A percentile compares a stretch with the other conserved stretches of the same genome.
phyloP scores from a whole-genome alignment of 2,113 vertebrate genomes.

The Poecile atricapillus region DNA sequence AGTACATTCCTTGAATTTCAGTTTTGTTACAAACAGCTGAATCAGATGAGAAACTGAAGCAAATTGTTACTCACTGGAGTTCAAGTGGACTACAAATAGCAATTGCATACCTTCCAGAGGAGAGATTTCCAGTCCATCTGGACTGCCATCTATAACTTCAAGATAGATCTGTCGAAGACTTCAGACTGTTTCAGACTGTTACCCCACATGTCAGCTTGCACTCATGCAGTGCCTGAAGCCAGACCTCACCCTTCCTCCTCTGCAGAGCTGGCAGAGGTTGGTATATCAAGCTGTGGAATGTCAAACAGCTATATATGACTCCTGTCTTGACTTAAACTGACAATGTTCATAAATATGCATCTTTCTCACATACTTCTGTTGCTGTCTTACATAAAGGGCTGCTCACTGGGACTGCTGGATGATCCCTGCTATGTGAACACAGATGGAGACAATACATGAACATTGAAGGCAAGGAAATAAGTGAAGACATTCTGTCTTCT shows the following conservation, averaged over 20 bases:
- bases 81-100: neutral
- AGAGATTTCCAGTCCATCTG: conserved; percentile 46
- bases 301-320: neutral
- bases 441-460: neutral
- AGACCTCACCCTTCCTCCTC: neutral
- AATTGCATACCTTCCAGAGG: conserved; percentile 10
- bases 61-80: neutral
- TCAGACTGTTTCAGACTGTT: conserved; percentile 15
- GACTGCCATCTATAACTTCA: conserved; percentile 20
- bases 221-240: conserved; percentile 9
- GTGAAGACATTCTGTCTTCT: neutral
- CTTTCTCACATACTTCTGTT: neutral
- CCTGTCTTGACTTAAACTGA: neutral
- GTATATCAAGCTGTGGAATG: neutral
- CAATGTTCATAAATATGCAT: neutral
- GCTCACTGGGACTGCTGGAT: neutral
- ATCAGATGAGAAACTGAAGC: neutral
- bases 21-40: neutral
- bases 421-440: neutral
- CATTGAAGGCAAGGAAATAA: neutral
- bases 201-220: conserved; percentile 5
- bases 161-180: conserved; percentile 44
- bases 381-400: neutral
- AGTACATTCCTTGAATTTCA: neutral
- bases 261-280: conserved; percentile 34